phyloP scores from a whole-genome alignment of 2,888 invertebrate genomes.

The Habroteleia sp. region DNA sequence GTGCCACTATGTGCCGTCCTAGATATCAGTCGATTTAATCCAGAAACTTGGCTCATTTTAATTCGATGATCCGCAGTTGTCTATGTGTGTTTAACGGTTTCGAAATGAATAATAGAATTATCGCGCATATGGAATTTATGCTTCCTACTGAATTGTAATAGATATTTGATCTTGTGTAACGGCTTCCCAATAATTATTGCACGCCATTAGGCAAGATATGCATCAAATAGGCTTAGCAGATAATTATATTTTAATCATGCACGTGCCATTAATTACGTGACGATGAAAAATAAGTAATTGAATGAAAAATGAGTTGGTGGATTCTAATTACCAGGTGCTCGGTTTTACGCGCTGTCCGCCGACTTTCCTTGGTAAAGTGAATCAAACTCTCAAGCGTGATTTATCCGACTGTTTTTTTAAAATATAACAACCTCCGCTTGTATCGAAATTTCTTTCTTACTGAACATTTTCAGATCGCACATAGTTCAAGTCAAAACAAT shows the following conservation, averaged over 20 bases:
- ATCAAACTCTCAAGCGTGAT: no score
- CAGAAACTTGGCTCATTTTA: conserved; percentile 57
- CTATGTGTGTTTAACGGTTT: conserved; percentile 39
- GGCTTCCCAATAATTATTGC: conserved; percentile 26
- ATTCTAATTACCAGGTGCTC: no score
- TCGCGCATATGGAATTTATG: conserved; percentile 46
- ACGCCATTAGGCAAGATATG: conserved; percentile 20
- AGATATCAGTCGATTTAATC: conserved; percentile 55
- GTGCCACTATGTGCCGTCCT: conserved; percentile 32
- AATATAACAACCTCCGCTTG: background rate
- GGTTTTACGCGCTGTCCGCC: no score
- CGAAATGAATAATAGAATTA: conserved; percentile 51
- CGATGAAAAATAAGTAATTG: conserved; percentile 5
- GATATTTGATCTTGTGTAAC: conserved; percentile 42
- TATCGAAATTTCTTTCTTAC: conserved; percentile 7
- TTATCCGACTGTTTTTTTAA: background rate
- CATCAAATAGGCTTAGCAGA: background rate
- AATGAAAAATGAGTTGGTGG: conserved; percentile 1
- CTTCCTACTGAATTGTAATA: conserved; percentile 31
- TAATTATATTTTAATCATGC: conserved; percentile 15
- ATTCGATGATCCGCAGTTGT: conserved; percentile 38
- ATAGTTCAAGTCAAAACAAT: conserved; percentile 7
- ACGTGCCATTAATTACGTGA: background rate
- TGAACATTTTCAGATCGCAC: conserved; percentile 9
- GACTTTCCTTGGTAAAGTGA: no score